Conservation (phyloP, 2,797 vertebrate species). For the Onychomys arenicola region DNA sequence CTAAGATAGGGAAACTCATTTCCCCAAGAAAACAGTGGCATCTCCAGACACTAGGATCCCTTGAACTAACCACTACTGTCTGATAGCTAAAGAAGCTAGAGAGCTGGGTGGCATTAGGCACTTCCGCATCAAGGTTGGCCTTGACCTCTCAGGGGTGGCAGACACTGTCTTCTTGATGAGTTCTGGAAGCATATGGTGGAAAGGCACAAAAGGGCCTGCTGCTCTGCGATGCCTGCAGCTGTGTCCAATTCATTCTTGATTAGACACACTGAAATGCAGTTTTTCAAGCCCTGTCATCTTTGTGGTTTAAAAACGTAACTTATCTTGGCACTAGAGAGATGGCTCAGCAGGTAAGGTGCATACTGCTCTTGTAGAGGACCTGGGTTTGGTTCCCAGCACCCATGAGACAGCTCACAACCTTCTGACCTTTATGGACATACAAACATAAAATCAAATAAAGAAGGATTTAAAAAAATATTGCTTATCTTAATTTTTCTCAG, state of each 20-base stretch:
- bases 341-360: not conserved
- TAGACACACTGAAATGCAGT: too few relatives aligned
- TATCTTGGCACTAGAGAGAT: not conserved
- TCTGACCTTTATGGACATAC: not conserved
- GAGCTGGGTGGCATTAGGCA: not conserved
- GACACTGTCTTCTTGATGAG: rapidly evolving
- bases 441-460: not conserved
- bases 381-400: not conserved
- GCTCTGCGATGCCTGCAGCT: not conserved
- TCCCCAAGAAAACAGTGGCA: not conserved
- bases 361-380: not conserved
- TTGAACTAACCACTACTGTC: too few relatives aligned
- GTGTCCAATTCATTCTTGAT: not conserved
- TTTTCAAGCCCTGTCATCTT: not conserved
- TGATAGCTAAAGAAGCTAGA: not conserved
- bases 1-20: not conserved
- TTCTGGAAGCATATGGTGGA: not conserved
- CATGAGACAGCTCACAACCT: not conserved
- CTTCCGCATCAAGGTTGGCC: not conserved
- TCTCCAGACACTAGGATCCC: not conserved
- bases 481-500: not conserved
- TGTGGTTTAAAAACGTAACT: conserved; percentile 3
- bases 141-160: not conserved
- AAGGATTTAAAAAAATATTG: not conserved
- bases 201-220: not conserved